Base-by-base conservation (phyloP, 2,797 vertebrate species). In the Amniataba percoides region DNA sequence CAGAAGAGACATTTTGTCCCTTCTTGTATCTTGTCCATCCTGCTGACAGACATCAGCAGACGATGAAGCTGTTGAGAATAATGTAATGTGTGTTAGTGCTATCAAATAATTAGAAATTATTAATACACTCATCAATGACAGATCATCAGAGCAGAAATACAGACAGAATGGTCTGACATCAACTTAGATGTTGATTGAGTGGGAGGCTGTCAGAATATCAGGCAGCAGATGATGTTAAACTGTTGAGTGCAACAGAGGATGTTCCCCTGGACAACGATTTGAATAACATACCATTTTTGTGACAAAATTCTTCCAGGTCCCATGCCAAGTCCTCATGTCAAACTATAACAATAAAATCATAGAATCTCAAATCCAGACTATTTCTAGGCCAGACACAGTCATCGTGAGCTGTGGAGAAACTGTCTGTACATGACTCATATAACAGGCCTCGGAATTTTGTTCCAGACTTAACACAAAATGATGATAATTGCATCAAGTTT, bases 401-500 rank as follows among this genome's bases (percentile, higher is more conserved):
- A 36, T n/a, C 5, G 23, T 39, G 21, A 65, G 69, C 27, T 60
- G 31, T 31, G 19, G 11, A 15, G 71, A 18, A 45, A 19, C 40
- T 40, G 10, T 59, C 57, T 49, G 42, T 8, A 49, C 57, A 16
- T 62, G 19, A 59, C 21, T 64, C 52, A 64, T 31, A 53, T 27
- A 46, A 46, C 46, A 39, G 27, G 21, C 21, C 71, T 74, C 27
- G n/a, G 59, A 64, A 64, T 58, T 58, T 52, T 19, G 11, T 45
- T 63, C 52, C 39, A 57, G 34, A 51, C 13, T 45, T 19, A 46
- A 7, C 7, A 19, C 10, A 23, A 48, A 55, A 42, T n/a, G n/a
- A 34, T 75, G 31, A 21, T 59, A 40, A 60, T 46, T 48, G 16
- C 18, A 65, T 21, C 11, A 66, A 25, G 15, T 36, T 67, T 43